Percentiles rank a stretch among this genome's conserved stretches.
Evolutionary conservation across 2,113 vertebrate species (phyloP).

Genomic region (Alces alces): DNA sequence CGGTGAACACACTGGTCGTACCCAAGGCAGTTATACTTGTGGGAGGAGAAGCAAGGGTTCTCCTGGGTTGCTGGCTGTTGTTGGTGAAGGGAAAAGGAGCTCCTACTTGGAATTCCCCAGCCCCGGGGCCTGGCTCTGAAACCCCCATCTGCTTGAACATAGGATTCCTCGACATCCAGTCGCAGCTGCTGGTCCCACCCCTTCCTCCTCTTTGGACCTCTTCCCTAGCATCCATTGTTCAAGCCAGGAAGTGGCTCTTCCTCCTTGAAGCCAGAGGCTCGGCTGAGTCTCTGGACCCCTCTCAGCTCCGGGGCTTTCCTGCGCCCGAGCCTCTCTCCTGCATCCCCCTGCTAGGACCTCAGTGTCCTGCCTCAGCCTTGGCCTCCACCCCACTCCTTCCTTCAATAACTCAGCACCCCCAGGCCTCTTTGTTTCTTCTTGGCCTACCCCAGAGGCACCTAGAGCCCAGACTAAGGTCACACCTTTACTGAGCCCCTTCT

Average conservation of each 20-base stretch:
- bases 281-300: conserved; percentile 23
- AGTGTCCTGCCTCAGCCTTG: neutral
- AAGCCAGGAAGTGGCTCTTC: conserved; percentile 68
- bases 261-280: conserved; percentile 59
- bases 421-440: neutral
- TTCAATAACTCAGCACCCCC: neutral
- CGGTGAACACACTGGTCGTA: neutral
- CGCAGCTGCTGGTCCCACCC: conserved; percentile 46
- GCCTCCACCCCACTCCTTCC: neutral
- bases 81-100: neutral
- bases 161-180: conserved; percentile 54
- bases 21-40: neutral
- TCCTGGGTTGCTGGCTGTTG: neutral
- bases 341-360: neutral
- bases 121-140: neutral
- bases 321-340: neutral
- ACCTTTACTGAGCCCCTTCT: neutral
- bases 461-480: neutral
- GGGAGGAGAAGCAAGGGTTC: neutral
- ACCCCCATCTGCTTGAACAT: neutral
- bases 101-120: conserved; percentile 37
- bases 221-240: conserved; percentile 70
- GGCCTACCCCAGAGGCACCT: neutral
- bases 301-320: conserved; percentile 38
- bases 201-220: conserved; percentile 59